Evolutionary conservation across 2,888 invertebrate species (phyloP).

Genomic region (Operophtera brumata): DNA sequence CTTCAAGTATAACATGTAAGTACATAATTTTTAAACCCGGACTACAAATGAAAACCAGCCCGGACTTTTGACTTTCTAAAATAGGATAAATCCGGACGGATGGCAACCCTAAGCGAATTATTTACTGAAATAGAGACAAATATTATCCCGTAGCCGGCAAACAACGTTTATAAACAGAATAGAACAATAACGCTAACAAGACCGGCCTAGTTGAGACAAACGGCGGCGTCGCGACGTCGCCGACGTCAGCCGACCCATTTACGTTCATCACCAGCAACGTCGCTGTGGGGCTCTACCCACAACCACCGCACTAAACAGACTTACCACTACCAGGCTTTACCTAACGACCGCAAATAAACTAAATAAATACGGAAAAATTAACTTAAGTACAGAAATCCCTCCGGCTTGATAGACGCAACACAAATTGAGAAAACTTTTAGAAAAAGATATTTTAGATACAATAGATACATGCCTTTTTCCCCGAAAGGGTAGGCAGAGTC

Average conservation of each 20-base stretch:
- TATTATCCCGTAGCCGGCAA: slow-evolving; percentile 30
- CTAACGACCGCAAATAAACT: slow-evolving; percentile 18
- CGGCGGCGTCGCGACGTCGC: slow-evolving; percentile 60
- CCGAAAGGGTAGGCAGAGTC: too few relatives aligned
- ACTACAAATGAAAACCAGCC: too few relatives aligned
- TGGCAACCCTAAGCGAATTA: too few relatives aligned
- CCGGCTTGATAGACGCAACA: too few relatives aligned
- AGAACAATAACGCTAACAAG: slow-evolving; percentile 71
- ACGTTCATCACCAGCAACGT: slow-evolving; percentile 53
- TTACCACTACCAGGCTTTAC: slow-evolving; percentile 7
- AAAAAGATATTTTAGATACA: too few relatives aligned
- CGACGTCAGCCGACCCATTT: slow-evolving; percentile 63
- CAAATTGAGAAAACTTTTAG: too few relatives aligned
- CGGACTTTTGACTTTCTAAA: too few relatives aligned
- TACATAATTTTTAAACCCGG: too few relatives aligned
- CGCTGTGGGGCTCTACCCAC: slow-evolving; percentile 22
- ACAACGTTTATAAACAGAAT: slow-evolving; percentile 51
- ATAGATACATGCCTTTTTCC: too few relatives aligned
- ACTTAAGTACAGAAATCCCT: neutral
- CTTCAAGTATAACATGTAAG: too few relatives aligned
- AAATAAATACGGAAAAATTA: slow-evolving; percentile 14
- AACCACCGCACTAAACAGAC: slow-evolving; percentile 14
- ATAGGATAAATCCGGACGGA: too few relatives aligned
- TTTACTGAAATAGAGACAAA: slow-evolving; percentile 23
- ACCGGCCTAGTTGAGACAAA: slow-evolving; percentile 71